Base-by-base conservation (phyloP, 2,113 vertebrate species). In the Ciconia stormi region DNA sequence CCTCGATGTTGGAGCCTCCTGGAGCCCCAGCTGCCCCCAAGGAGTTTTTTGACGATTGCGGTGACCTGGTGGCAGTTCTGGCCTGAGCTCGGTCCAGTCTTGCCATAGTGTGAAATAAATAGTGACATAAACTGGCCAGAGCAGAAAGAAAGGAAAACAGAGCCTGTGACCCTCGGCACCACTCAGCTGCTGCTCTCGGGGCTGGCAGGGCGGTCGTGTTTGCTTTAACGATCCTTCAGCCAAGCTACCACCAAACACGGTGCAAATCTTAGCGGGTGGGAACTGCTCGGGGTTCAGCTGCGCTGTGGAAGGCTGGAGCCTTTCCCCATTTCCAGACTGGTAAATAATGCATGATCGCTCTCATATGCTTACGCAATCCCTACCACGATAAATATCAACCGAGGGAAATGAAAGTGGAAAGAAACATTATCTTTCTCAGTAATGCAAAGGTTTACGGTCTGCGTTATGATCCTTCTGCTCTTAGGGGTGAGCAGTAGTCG, bases 391-490 rank as follows among this genome's bases (percentile, higher is more conserved):
- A 95, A 96, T 56, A 96, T 76, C 95, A 86, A 25, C 77, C 0
- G 0, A 92, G 89, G 91, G 91, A 94, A 96, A 96, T 83, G 89
- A 72, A 85, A 96, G 85, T 67, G 94, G 93, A 93, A 90, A 94
- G 90, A 63, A 93, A 71, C 76, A 52, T 93, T 88, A 67, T 92
- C 87, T 91, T 77, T 74, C 95, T 77, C 73, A 3, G 34, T 89
- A 94, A 95, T 81, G 91, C 95, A 90, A 42, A 93, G 82, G 65
- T 94, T 97, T 96, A 89, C 91, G 95, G 49, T 56, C 89, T 89
- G 93, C 1, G 1, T 93, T 96, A 94, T 10, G n/a, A 94, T 77
- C 59, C 96, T 94, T 11, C 87, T 82, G 94, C 94, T 92, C 94
- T 89, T 20, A 67, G 61, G 66, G 81, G 76, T 9, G 61, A 94